Base-by-base conservation (phyloP, 2,888 invertebrate genomes). In the Malthinus flaveolus region DNA sequence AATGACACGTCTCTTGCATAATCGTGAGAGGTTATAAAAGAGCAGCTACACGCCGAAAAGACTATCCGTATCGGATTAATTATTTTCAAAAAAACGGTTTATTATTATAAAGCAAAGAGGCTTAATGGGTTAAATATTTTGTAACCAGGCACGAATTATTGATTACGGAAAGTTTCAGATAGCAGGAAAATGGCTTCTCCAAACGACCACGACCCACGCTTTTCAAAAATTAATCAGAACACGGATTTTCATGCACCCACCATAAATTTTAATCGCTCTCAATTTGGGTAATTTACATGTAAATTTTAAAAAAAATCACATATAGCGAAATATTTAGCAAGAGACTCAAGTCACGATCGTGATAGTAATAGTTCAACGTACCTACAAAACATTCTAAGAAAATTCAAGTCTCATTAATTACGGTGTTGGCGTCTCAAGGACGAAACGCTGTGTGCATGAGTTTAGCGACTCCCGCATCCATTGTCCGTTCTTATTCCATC, bases 1-100 rank as follows among this genome's bases (percentile, higher is more conserved):
- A 82, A 81, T 82, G 78, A 70, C 81, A 81, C 80, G 80, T 81
- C 82, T 81, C 82, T 81, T 81, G 82, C 80, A 81, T 79, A 78
- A 76, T 78, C 72, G 77, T 79, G 79, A 81, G 80, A 23, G 23
- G 23, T 23, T 23, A 23, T 23, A 23, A 23, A 23, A 23, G 23
- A 23, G 23, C 23, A 23, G 23, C 23, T 23, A 23, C 23, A 23
- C 23, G 77, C n/a, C n/a, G n/a, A 78, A 77, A 77, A 78, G 77
- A 75, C 11, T 39, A 8, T 11, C 7, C 39, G n/a, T n/a, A n/a
- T n/a, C n/a, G 42, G 11, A 42, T 42, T 42, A 13, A 11, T 10
- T 42, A 42, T 13, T 11, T 13, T 78, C 78, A 76, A 75, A 73
- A 80, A 80, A 32, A 36, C 55, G 32, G 74, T 81, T 81, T 81